Conservation (phyloP, 2,113 vertebrate species). For the Felis chaus region DNA sequence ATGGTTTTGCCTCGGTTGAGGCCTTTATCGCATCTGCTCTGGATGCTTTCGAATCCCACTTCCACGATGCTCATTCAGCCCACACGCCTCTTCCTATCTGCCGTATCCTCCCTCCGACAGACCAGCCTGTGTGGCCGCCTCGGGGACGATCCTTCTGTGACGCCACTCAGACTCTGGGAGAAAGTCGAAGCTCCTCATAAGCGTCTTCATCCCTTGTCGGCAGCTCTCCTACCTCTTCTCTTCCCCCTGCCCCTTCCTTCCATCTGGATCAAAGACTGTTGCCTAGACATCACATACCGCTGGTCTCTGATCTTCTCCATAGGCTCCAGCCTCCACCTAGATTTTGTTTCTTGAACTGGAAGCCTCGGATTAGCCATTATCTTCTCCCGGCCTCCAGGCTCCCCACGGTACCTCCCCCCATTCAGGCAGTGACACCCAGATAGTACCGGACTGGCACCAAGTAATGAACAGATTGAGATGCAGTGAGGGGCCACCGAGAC, state of each 20-base stretch:
- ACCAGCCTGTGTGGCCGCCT: neutral
- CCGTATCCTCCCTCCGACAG: too few species aligned
- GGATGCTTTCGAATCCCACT: too few species aligned
- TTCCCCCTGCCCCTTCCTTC: neutral
- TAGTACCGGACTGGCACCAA: neutral
- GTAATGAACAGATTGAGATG: too few species aligned
- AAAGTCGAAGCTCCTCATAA: neutral
- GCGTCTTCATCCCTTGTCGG: neutral
- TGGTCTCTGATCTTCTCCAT: neutral
- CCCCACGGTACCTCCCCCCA: too few species aligned
- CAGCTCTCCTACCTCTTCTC: too few species aligned
- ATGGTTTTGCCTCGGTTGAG: neutral
- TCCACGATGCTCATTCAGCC: neutral
- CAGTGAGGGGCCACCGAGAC: neutral
- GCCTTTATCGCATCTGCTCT: neutral
- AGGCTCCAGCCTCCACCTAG: neutral
- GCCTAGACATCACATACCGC: accelerated
- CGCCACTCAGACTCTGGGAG: neutral
- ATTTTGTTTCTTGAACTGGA: neutral
- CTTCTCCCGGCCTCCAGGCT: neutral
- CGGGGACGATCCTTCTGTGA: accelerated
- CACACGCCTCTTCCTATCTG: accelerated
- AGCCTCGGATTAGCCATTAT: neutral
- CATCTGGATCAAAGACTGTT: neutral
- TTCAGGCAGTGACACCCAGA: neutral